Conservation (phyloP, 2,888 invertebrate species). For the Mylabris sibirica region DNA sequence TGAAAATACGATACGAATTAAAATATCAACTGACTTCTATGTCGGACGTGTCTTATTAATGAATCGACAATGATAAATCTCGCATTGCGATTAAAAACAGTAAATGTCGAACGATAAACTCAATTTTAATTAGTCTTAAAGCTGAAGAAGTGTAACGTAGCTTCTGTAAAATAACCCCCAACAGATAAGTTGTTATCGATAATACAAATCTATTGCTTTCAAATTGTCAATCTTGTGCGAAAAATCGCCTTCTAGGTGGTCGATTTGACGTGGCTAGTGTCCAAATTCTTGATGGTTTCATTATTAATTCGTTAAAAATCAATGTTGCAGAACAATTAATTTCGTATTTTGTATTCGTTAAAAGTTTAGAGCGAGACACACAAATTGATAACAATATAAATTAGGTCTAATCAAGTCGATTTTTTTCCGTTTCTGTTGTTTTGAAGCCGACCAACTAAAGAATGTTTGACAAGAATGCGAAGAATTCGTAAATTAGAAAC, state of each 20-base stretch:
- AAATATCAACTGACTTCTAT: conserved; percentile 3
- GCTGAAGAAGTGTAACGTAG: not conserved
- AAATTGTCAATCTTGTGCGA: not conserved
- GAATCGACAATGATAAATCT: not conserved
- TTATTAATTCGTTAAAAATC: too few relatives aligned
- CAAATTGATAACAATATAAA: conserved; percentile 9
- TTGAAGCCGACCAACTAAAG: not conserved
- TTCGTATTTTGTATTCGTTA: not conserved
- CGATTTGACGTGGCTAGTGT: not conserved
- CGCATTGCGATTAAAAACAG: not conserved
- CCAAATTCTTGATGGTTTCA: too few relatives aligned
- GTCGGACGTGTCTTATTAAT: not conserved
- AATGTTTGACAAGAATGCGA: not conserved
- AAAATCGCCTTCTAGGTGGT: conserved; percentile 10
- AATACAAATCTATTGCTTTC: not conserved
- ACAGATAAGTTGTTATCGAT: not conserved
- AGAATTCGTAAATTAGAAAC: conserved; percentile 11
- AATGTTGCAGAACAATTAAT: conserved; percentile 6
- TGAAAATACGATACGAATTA: not conserved
- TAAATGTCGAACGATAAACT: not conserved
- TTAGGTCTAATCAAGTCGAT: not conserved
- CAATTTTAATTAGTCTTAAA: not conserved
- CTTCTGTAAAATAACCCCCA: not conserved
- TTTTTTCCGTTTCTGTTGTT: not conserved
- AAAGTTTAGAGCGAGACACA: not conserved